These are phyloP conservation scores for Drosophila neotestacea DNA, from an alignment of 2,888 invertebrate species.

Conservation along the genomic window DNA sequence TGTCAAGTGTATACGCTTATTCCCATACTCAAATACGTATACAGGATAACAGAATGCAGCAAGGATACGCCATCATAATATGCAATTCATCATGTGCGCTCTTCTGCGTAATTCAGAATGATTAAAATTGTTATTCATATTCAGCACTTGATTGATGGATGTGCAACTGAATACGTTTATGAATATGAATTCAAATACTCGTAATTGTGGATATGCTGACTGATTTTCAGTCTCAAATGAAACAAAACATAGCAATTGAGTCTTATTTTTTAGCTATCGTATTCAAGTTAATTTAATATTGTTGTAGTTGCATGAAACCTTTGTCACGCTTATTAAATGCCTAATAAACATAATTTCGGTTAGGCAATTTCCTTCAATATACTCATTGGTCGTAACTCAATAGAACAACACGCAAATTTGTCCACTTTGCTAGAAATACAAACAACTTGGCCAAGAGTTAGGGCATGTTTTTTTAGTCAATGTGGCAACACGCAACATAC, in stretches of 20 bases:
- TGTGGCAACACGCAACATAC: slow-evolving; percentile 73
- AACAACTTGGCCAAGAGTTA: slow-evolving; percentile 47
- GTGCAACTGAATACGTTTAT: slow-evolving; percentile 16
- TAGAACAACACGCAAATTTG: slow-evolving; percentile 63
- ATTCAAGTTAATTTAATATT: neutral
- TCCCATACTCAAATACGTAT: slow-evolving; percentile 45
- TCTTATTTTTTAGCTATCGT: neutral
- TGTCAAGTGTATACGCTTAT: slow-evolving; percentile 78
- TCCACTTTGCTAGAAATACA: slow-evolving; percentile 38
- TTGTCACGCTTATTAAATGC: slow-evolving; percentile 67
- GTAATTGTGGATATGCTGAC: slow-evolving; percentile 36
- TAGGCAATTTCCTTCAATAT: slow-evolving; percentile 49
- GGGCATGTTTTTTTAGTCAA: slow-evolving; percentile 37
- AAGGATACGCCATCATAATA: slow-evolving; percentile 49
- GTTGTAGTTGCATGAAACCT: slow-evolving; percentile 15
- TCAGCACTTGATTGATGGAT: slow-evolving; percentile 64
- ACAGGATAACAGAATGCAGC: slow-evolving; percentile 15
- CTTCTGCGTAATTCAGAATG: slow-evolving; percentile 74
- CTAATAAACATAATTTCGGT: slow-evolving; percentile 70
- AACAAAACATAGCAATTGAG: slow-evolving; percentile 11
- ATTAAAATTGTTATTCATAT: slow-evolving; percentile 77
- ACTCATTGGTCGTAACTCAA: slow-evolving; percentile 15
- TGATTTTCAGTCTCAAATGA: slow-evolving; percentile 16
- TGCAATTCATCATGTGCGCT: slow-evolving; percentile 78
- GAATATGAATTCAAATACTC: neutral